A percentile compares a stretch with the other conserved stretches of the same genome.
Evolutionary conservation across 2,888 invertebrate genomes (phyloP).

Genomic region (Ptilodon capucinus): DNA sequence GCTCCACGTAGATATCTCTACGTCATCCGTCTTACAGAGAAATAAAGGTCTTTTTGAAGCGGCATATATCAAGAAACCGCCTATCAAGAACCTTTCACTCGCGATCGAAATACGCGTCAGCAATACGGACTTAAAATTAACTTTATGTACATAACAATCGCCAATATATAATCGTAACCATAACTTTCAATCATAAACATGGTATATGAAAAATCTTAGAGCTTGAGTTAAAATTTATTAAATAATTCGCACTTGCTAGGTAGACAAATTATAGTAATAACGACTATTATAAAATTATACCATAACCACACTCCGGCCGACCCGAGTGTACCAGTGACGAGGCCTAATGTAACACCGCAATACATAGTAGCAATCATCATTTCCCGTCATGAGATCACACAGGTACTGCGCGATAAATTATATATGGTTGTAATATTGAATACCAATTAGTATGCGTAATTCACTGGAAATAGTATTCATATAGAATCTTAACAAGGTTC

Average conservation of each 20-base stretch:
- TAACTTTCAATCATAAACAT: background rate
- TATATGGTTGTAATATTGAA: conserved; percentile 10
- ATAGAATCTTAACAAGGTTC: too few species aligned
- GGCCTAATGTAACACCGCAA: background rate
- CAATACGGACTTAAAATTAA: too few species aligned
- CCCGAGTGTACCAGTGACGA: background rate
- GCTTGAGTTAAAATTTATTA: background rate
- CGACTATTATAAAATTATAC: conserved; percentile 7
- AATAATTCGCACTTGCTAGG: background rate
- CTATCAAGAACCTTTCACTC: too few species aligned
- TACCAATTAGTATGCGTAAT: too few species aligned
- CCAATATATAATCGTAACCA: background rate
- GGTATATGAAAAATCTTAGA: background rate
- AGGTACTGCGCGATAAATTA: conserved; percentile 31
- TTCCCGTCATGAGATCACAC: conserved; percentile 45
- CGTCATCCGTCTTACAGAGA: too few species aligned
- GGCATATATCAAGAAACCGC: too few species aligned
- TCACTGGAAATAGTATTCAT: too few species aligned
- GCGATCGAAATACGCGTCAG: too few species aligned
- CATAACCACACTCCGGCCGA: background rate
- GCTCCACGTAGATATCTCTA: too few species aligned
- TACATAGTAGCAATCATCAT: conserved; percentile 8
- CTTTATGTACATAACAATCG: too few species aligned
- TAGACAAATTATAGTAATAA: background rate
- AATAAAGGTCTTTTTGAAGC: too few species aligned